Evolutionary conservation across 2,797 vertebrate genomes (phyloP), one percentile per base, ranked within the genome.

Genomic region (Dendrocincla tyrannina): DNA sequence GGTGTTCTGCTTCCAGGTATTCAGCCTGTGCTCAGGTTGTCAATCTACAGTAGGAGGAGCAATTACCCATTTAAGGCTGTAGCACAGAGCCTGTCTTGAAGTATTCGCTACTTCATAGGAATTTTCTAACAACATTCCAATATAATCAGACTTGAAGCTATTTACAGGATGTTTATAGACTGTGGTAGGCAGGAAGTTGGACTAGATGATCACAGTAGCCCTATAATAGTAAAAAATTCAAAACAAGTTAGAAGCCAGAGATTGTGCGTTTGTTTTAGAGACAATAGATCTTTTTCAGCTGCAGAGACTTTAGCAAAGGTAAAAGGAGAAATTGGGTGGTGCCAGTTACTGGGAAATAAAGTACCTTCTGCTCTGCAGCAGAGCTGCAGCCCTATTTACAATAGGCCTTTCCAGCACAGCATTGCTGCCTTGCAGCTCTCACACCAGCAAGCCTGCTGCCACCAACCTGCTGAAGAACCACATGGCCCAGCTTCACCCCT

Each of bases 141-240:
- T 90, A 91, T 95, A 96, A 95, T 91, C 84, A 87, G 91, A 56
- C 33, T 67, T 63, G 64, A 64, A 97, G 83, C 66, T 95, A 95
- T 97, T 97, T 92, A 95, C 94, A 94, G 96, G 94, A 97, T 95
- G 96, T 97, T 97, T 97, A 96, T 95, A 94, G 77, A 93, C 44
- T 7, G 2, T 15, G 44, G 41, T 15, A 73, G 91, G 82, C 92
- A 96, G 95, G 95, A 95, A 96, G 89, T 58, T 32, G 25, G 60
- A 89, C 88, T 87, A 89, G 92, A 97, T 95, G 96, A 95, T 91
- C 93, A 94, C 81, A 95, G 76, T 39, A 88, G 80, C 52, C 63
- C 42, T 79, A 82, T 72, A 95, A 95, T 70, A 92, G 72, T 83
- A 69, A 91, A 93, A 91, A 95, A 91, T 91, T 86, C 91, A 94